Evolutionary conservation across 2,797 vertebrate species (phyloP), one percentile per base, ranked within the genome.

Genomic region (Sylvilagus floridanus): DNA sequence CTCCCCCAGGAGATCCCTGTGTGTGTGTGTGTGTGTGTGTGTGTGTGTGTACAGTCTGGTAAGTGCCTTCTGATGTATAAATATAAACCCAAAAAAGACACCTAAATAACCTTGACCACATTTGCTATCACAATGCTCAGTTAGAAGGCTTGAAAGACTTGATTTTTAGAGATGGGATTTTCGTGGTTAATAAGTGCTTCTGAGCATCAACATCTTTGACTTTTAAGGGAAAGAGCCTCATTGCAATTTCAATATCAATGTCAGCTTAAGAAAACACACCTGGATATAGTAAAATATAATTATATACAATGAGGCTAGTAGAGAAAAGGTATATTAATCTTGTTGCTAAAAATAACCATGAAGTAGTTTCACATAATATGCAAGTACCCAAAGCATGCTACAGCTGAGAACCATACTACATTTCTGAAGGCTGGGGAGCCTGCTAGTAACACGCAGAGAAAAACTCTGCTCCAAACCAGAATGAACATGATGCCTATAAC

Each of bases 1-100:
- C 75, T 52, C 52, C 71, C 78, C 86, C 54, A 87, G 62, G 42
- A 47, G 42, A 47, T 9, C 42, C 42, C 42, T 7, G 42, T 47
- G 42, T 47, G 42, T 47, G 42, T 47, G 42, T 42, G 42, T 42
- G 42, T 47, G 42, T 47, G 42, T 42, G 42, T 42, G 42, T 47
- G 42, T 47, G 42, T 47, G 42, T 47, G 42, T 47, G 42, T 47
- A 9, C 52, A 87, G 42, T 54, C 7, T 26, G 95, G 5, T 91
- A 97, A 94, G 19, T 94, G 66, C 30, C 81, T 94, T 97, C 76
- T 81, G 95, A 91, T 95, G 60, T 24, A 84, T 24, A 91, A 84
- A 87, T 63, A 60, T 4, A 73, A 14, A 79, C 5, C 35, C 30
- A 21, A 69, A 87, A 91, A 97, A 92, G 37, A 81, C 0, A 95